A percentile compares a stretch with the other conserved stretches of the same genome.
These are phyloP conservation scores for Megalops cyprinoides DNA, from an alignment of 2,797 vertebrate genomes.

Conservation along the genomic window DNA sequence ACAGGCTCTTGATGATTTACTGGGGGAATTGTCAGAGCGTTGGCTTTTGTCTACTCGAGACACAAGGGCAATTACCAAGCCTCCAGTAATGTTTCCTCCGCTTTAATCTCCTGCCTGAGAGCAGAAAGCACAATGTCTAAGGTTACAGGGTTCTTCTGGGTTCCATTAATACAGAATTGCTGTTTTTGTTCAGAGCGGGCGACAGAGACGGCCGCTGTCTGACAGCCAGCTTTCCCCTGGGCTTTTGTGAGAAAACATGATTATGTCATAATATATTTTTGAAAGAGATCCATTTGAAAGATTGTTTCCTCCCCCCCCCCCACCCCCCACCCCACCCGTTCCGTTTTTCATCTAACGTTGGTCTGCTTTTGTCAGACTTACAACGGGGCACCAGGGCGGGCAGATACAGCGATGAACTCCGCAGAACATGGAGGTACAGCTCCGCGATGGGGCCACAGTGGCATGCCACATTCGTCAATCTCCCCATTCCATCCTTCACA, in stretches of 20 bases:
- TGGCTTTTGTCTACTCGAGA: constrained; percentile 71
- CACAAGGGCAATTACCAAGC: constrained; percentile 65
- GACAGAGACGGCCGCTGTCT: constrained; percentile 67
- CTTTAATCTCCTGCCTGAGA: constrained; percentile 81
- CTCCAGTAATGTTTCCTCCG: constrained; percentile 80
- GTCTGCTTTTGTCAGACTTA: neutral
- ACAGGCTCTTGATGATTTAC: constrained; percentile 62
- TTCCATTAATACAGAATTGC: constrained; percentile 80
- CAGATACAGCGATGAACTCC: neutral
- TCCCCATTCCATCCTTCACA: neutral
- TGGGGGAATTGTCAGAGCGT: constrained; percentile 69
- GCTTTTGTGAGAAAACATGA: constrained; percentile 77
- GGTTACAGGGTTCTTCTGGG: constrained; percentile 79
- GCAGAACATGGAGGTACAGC: neutral
- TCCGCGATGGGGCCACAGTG: neutral
- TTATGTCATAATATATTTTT: constrained; percentile 83
- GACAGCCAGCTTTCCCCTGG: constrained; percentile 73
- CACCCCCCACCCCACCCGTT: neutral
- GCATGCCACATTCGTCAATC: neutral
- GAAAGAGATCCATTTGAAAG: constrained; percentile 78
- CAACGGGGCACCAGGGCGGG: neutral
- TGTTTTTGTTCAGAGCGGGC: constrained; percentile 68
- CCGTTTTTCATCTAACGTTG: neutral
- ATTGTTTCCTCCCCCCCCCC: constrained; percentile 53
- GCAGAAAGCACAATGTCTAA: constrained; percentile 76